Evolutionary conservation across 2,888 invertebrate species (phyloP).

Genomic region (Agrypnus murinus): DNA sequence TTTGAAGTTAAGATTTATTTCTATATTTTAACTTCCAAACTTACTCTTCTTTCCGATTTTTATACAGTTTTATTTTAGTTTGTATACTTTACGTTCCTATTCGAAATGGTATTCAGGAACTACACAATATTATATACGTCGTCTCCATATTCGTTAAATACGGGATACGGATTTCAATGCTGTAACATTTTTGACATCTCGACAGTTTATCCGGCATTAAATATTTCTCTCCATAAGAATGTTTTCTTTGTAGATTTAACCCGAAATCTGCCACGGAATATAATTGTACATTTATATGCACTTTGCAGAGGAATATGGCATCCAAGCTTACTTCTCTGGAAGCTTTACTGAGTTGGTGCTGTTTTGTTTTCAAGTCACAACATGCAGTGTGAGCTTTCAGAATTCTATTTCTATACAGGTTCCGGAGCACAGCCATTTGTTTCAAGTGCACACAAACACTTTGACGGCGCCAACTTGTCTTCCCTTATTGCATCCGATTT

Average conservation of each 20-base stretch:
- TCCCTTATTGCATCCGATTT: slow-evolving; percentile 27
- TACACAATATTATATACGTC: too few relatives aligned
- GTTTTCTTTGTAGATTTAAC: slow-evolving; percentile 11
- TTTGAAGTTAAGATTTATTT: too few relatives aligned
- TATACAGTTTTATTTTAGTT: too few relatives aligned
- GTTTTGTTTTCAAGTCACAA: slow-evolving; percentile 44
- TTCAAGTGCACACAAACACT: slow-evolving; percentile 48
- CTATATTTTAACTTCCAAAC: too few relatives aligned
- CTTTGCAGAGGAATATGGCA: slow-evolving; percentile 29
- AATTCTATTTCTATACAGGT: slow-evolving; percentile 46
- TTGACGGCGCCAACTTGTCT: slow-evolving; percentile 42
- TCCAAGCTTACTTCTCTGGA: slow-evolving; percentile 14
- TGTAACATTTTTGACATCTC: too few relatives aligned
- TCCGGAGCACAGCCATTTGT: slow-evolving; percentile 44
- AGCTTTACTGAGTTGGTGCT: slow-evolving; percentile 17
- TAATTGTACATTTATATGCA: slow-evolving; percentile 29
- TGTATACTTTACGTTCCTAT: too few relatives aligned
- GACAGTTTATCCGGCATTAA: too few relatives aligned
- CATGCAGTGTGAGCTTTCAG: slow-evolving; percentile 41
- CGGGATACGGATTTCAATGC: too few relatives aligned
- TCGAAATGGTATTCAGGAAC: too few relatives aligned
- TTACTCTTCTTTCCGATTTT: too few relatives aligned
- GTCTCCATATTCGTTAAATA: too few relatives aligned
- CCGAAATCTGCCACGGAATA: slow-evolving; percentile 21
- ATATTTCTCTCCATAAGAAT: too few relatives aligned